Evolutionary conservation across 1,140 invertebrate species (phyloP), one percentile per base, ranked within the genome.

Genomic region (Anastrepha ludens): DNA sequence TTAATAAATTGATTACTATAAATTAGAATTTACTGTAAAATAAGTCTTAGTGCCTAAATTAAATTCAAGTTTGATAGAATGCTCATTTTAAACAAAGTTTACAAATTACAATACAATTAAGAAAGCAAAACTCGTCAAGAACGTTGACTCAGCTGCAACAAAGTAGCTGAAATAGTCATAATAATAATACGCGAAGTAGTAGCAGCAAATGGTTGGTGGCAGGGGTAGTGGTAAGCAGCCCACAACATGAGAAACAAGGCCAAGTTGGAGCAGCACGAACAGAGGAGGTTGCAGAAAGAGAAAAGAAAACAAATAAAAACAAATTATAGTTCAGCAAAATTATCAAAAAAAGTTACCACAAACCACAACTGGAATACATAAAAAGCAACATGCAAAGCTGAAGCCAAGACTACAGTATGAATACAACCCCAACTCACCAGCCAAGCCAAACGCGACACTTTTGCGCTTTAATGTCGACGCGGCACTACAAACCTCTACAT

Each of bases 121-220:
- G 50, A 55, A 55, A 55, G 9, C 9, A 5, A 55, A 55, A 55
- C 50, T 55, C 50, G 50, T 6, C 2, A 13, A 11, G 15, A 85
- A 55, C n/a, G 50, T 60, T 85, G 81, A 85, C 47, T 58, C 81
- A 58, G 58, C 81, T 85, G 50, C 50, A 59, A 58, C 81, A 85
- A 85, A 85, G 41, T 44, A 47, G 67, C 67, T 47, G 44, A 74
- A 74, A 47, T 47, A 74, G 67, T 74, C 67, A 74, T 74, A 74
- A n/a, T n/a, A 4, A 74, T 74, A 47, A n/a, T 39, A 44, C 39
- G 65, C 65, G 39, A 0, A 2, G 39, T 70, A 70, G 41, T 39
- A 70, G 67, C 39, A n/a, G 29, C 39, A 11, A 17, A 47, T 8
- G 8, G n/a, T 67, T 39, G 39, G 65, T 67, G 67, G 67, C 65